Evolutionary conservation across 2,113 vertebrate genomes (phyloP), one percentile per base, ranked within the genome.

Genomic region (Hyaena hyaena): DNA sequence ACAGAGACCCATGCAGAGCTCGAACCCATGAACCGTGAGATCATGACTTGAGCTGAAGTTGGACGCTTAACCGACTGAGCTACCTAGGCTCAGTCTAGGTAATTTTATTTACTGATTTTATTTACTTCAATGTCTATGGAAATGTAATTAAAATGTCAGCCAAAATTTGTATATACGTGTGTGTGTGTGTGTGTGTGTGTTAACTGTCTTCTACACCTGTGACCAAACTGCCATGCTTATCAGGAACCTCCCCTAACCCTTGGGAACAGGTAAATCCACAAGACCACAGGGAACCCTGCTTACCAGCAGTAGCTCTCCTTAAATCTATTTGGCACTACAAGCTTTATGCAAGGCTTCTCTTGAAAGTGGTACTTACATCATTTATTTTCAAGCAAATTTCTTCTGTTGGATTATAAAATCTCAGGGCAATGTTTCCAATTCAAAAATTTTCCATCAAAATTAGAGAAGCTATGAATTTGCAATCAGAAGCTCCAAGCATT

Each of bases 191-290:
- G 11, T 50, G 11, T 84, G 94, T 23, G 93, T 28, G 93, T 74
- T 71, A 95, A 23, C 31, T 53, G 19, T 95, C 81, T 94, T 82
- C 79, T 45, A 92, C 96, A 98, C 93, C 93, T 98, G 95, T 94
- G 95, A 90, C 45, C 45, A 97, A 35, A 79, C 12, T 86, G 63
- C 94, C 92, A 88, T 14, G 71, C 91, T 88, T 98, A 98, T 98
- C 98, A 98, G 24, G 23, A 58, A 96, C 95, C 21, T 31, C 7
- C n/a, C 96, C 76, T 97, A 97, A 92, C 69, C 76, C 48, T 33
- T 93, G 86, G 95, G 71, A 94, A 74, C 88, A 85, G 31, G 71
- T 76, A 74, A 93, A 11, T n/a, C 79, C 63, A 66, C 4, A 96
- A 65, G 61, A 66, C 66, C 80, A 4, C 17, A 39, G 90, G 95